Conservation (phyloP, 2,113 vertebrate species). For the Raja brachyura region DNA sequence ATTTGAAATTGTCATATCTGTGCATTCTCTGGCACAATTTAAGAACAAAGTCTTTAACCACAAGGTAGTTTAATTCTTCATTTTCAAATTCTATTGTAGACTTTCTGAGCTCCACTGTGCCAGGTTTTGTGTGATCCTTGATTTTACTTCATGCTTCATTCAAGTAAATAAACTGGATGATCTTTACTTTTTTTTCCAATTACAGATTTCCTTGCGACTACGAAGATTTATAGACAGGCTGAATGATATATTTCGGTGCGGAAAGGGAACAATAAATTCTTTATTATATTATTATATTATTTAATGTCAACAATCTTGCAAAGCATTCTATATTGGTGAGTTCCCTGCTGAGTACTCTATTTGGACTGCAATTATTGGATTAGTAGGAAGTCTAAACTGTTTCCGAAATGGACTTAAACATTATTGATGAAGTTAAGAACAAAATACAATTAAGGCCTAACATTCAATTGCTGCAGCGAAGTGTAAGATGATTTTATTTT, state of each 20-base stretch:
- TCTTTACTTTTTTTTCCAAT: neutral
- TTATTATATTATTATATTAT: neutral
- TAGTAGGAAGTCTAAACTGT: neutral
- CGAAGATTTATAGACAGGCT: neutral
- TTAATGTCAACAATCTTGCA: neutral
- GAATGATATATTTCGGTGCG: neutral
- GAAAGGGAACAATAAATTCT: neutral
- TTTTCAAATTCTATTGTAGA: neutral
- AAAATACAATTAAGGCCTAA: slow-evolving; percentile 16
- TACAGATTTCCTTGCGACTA: neutral
- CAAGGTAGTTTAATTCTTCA: neutral
- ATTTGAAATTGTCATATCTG: neutral
- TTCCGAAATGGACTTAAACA: neutral
- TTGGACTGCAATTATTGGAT: slow-evolving; percentile 22
- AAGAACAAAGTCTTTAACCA: neutral
- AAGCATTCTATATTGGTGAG: neutral
- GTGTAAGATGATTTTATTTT: neutral
- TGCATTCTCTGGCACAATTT: neutral
- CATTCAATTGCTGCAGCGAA: slow-evolving; percentile 8
- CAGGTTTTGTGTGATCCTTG: neutral
- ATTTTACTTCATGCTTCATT: neutral
- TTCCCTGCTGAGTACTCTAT: neutral
- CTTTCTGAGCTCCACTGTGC: neutral
- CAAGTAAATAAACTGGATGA: neutral
- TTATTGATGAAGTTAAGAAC: neutral